A percentile compares a stretch with the other conserved stretches of the same genome.
Conservation (phyloP, 92 coral and sea anemone species). For the Epizoanthus scotinus region DNA sequence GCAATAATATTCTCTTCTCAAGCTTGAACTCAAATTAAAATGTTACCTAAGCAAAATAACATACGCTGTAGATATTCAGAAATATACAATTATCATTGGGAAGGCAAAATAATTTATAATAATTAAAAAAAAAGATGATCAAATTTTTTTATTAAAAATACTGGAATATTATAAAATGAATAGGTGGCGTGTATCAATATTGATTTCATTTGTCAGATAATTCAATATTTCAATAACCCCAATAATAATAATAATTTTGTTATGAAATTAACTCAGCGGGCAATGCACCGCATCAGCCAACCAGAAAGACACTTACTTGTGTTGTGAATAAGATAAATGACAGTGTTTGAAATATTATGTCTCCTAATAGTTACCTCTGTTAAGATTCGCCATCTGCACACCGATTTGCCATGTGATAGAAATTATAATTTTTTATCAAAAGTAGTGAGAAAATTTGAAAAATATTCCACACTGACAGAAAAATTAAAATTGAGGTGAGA, state of each 20-base stretch:
- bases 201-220: neutral
- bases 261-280: neutral
- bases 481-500: too few relatives aligned
- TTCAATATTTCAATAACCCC: neutral
- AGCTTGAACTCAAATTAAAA: too few relatives aligned
- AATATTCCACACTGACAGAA: neutral
- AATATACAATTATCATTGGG: too few relatives aligned
- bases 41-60: neutral
- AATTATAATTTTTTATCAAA: neutral
- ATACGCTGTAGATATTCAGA: neutral
- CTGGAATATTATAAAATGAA: neutral
- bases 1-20: too few relatives aligned
- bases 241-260: neutral
- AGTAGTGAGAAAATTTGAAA: neutral
- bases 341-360: neutral
- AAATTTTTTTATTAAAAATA: neutral
- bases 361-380: constrained; percentile 26
- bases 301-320: neutral
- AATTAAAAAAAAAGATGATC: neutral
- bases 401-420: constrained; percentile 10
- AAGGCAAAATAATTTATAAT: neutral
- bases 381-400: constrained; percentile 11
- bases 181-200: neutral
- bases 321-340: constrained; percentile 1
- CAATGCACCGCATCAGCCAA: neutral